These are phyloP conservation scores for Hermetia illucens DNA, from an alignment of 1,140 invertebrate genomes.

Conservation along the genomic window DNA sequence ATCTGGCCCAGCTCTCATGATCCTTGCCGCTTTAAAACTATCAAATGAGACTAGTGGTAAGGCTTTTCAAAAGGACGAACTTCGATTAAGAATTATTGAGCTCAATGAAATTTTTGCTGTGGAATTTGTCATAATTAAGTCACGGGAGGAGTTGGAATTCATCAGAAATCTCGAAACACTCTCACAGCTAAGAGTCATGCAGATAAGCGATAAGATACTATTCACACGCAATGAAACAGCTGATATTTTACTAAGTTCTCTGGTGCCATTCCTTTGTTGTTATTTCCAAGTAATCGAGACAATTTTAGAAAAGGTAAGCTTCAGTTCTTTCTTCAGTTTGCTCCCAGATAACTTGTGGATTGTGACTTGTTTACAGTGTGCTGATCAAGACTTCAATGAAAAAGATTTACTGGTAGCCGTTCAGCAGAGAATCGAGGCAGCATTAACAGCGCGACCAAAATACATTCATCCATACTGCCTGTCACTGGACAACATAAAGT, in stretches of 20 bases:
- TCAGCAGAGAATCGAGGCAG: conserved; percentile 35
- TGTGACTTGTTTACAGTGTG: conserved; percentile 16
- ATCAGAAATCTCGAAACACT: not conserved
- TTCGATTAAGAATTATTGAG: not conserved
- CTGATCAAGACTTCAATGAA: conserved; percentile 25
- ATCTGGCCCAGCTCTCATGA: conserved; percentile 41
- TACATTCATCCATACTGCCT: conserved; percentile 44
- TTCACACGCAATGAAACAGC: not conserved
- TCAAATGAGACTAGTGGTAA: conserved; percentile 5
- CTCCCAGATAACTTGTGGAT: not conserved
- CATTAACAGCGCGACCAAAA: conserved; percentile 18
- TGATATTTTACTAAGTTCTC: not conserved
- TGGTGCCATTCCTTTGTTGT: not conserved
- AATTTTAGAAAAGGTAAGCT: not conserved
- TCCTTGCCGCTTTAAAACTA: conserved; percentile 26
- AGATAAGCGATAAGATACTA: not conserved
- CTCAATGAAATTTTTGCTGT: conserved; percentile 16
- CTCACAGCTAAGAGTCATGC: not conserved
- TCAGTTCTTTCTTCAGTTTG: conserved; percentile 4
- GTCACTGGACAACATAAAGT: conserved; percentile 36
- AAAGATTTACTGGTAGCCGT: conserved; percentile 32
- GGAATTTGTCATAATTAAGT: conserved; percentile 15
- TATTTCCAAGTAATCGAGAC: not conserved
- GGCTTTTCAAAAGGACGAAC: conserved; percentile 8
- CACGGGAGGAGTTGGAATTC: conserved; percentile 16